These are phyloP conservation scores for Urophycis tenuis DNA, from an alignment of 2,797 vertebrate genomes.

Conservation along the genomic window DNA sequence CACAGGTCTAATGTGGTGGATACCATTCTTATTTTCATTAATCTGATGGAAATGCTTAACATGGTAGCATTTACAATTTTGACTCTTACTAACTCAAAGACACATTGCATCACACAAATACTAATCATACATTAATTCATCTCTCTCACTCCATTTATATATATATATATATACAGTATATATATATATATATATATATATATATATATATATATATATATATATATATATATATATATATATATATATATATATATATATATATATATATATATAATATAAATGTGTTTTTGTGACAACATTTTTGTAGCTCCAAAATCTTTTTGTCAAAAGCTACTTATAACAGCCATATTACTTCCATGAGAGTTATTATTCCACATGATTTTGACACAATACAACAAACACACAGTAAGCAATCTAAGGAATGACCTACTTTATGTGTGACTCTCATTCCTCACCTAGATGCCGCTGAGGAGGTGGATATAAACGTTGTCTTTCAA, in stretches of 20 bases:
- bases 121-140: no score
- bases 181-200: no score
- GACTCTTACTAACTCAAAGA: not conserved
- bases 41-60: not conserved
- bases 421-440: not conserved
- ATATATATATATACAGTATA: no score
- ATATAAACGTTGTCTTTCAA: slow-evolving; percentile 78
- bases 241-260: not conserved
- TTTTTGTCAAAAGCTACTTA: not conserved
- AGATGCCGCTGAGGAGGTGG: slow-evolving; percentile 77
- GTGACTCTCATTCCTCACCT: slow-evolving; percentile 44
- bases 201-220: no score
- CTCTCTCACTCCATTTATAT: not conserved
- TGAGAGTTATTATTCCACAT: not conserved
- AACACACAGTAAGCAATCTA: not conserved
- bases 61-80: not conserved
- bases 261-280: not conserved
- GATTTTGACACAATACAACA: not conserved
- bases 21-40: not conserved
- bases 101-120: not conserved
- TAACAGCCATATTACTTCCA: not conserved
- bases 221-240: no score
- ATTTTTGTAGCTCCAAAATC: not conserved
- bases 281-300: no score
- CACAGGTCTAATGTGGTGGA: not conserved